A percentile compares a stretch with the other conserved stretches of the same genome.
These are phyloP conservation scores for Tipula unca DNA, from an alignment of 2,888 invertebrate genomes.

Conservation along the genomic window DNA sequence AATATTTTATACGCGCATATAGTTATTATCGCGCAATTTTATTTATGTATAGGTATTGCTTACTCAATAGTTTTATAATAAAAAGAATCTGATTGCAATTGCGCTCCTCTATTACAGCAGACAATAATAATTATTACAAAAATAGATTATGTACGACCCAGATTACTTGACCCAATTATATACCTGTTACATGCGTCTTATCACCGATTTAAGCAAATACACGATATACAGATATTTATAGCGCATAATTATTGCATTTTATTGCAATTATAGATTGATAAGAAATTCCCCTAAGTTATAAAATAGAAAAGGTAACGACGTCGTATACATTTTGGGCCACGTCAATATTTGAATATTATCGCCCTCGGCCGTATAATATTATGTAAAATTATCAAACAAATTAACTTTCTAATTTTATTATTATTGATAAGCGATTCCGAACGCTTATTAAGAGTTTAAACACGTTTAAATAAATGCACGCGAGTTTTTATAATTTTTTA, in stretches of 20 bases:
- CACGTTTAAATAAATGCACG: neutral
- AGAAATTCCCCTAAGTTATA: too few relatives aligned
- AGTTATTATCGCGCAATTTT: too few relatives aligned
- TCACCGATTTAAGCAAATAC: neutral
- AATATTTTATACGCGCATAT: too few relatives aligned
- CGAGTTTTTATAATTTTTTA: neutral
- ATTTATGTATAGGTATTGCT: too few relatives aligned
- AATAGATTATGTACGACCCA: neutral
- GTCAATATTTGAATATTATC: neutral
- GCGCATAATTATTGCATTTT: too few relatives aligned
- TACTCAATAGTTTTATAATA: too few relatives aligned
- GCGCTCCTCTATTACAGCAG: neutral
- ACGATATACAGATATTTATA: neutral
- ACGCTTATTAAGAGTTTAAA: neutral
- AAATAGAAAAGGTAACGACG: neutral
- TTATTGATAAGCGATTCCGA: neutral
- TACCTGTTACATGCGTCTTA: neutral
- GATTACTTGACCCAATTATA: neutral
- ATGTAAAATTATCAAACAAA: neutral
- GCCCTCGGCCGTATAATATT: neutral
- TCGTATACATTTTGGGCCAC: neutral
- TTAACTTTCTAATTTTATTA: neutral
- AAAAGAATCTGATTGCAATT: neutral
- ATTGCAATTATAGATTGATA: neutral
- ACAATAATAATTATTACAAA: neutral